phyloP scores from a whole-genome alignment of 2,797 vertebrate genomes.

The Apogon hyalosoma region DNA sequence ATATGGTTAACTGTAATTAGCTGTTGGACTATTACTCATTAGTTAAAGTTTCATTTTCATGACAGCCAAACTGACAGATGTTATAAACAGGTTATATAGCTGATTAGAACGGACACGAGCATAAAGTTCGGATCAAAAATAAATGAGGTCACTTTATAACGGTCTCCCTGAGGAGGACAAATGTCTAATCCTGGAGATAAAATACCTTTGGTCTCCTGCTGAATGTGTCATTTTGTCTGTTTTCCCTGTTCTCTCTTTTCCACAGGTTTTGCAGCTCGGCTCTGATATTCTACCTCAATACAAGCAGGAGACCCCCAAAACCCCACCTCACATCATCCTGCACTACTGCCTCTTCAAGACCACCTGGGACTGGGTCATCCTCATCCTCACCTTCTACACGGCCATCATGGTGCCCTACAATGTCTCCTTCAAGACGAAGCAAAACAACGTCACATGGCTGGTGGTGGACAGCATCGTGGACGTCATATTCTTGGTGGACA shows the following conservation, averaged over 20 bases:
- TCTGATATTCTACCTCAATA: conserved; percentile 98
- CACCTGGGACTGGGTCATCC: conserved; percentile 99
- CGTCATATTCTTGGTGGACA: conserved; percentile 98
- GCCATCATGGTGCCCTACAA: conserved; percentile 99
- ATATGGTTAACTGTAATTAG: no score
- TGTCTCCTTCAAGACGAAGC: conserved; percentile 98
- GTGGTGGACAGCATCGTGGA: conserved; percentile 99
- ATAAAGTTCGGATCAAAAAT: no score
- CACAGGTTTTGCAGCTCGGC: conserved; percentile 96
- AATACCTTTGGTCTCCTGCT: conserved; percentile 10
- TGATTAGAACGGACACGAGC: no score
- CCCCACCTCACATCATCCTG: conserved; percentile 97
- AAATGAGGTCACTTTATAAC: no score
- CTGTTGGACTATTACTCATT: no score
- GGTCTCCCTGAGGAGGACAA: neutral
- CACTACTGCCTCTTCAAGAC: conserved; percentile 99
- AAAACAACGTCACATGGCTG: conserved; percentile 98
- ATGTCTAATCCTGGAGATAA: neutral
- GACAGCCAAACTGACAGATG: no score
- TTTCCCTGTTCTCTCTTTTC: neutral
- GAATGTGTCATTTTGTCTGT: neutral
- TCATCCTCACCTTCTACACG: conserved; percentile 99
- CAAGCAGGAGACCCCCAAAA: conserved; percentile 99
- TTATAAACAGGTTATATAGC: no score
- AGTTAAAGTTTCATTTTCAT: no score